A percentile compares a stretch with the other conserved stretches of the same genome.
Conservation (phyloP, 2,888 invertebrate species). For the Lycophotia porphyrea region DNA sequence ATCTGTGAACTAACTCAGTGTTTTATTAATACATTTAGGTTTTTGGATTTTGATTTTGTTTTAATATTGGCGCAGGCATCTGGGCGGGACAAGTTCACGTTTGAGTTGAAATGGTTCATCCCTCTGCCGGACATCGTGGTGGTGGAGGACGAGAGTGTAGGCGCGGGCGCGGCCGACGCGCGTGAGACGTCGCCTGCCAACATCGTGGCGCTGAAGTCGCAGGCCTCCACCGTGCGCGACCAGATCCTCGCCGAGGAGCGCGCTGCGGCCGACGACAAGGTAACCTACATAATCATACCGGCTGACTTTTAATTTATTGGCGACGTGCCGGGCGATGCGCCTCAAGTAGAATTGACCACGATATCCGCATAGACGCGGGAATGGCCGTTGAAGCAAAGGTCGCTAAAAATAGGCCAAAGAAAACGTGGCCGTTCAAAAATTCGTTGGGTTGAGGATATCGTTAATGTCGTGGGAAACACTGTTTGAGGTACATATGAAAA, state of each 20-base stretch:
- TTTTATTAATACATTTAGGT: not conserved
- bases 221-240: slow-evolving; percentile 96
- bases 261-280: slow-evolving; percentile 91
- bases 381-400: not conserved
- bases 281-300: slow-evolving; percentile 56
- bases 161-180: slow-evolving; percentile 74
- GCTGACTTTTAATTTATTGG: not conserved
- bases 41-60: not conserved
- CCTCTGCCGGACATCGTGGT: slow-evolving; percentile 95
- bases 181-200: slow-evolving; percentile 94
- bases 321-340: not conserved
- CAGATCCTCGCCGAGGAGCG: slow-evolving; percentile 95
- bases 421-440: not conserved
- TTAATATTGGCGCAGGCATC: slow-evolving; percentile 89
- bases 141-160: slow-evolving; percentile 92
- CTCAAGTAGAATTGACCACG: not conserved
- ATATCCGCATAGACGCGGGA: not conserved
- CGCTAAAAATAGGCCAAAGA: not conserved
- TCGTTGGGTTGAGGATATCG: not conserved
- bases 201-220: slow-evolving; percentile 95
- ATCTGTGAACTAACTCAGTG: slow-evolving; percentile 38
- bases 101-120: slow-evolving; percentile 98
- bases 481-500: not conserved
- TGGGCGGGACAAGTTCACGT: slow-evolving; percentile 96
- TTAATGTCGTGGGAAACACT: not conserved